Evolutionary conservation across 53 echinoderm and acorn worm genomes (phyloP).

Genomic region (Pentamera pediparva): DNA sequence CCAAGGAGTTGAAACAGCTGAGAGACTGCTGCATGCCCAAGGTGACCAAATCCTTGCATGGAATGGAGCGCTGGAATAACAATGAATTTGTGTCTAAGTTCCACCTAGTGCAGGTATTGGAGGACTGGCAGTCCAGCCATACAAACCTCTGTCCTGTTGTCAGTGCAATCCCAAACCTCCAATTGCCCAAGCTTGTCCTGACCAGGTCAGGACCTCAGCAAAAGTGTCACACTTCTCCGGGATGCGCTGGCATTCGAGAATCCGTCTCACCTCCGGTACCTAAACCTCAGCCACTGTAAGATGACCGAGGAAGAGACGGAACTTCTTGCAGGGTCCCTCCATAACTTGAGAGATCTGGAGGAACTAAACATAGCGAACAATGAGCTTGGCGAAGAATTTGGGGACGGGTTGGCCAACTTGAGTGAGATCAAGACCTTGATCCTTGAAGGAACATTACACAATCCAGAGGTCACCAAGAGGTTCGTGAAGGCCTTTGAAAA

Average conservation of each 20-base stretch:
- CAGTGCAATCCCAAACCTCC: neutral
- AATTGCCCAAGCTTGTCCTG: neutral
- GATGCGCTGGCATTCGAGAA: neutral
- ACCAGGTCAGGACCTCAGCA: neutral
- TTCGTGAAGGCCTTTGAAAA: conserved; percentile 7
- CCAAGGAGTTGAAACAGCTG: neutral
- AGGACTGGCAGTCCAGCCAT: conserved; percentile 16
- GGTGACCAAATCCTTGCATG: neutral
- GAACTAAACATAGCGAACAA: conserved; percentile 20
- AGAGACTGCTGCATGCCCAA: neutral
- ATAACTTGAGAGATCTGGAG: neutral
- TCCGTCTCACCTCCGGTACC: neutral
- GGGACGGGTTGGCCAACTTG: neutral
- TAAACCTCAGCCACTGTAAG: conserved; percentile 16
- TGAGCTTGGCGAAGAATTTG: conserved; percentile 3
- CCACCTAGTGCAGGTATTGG: conserved; percentile 8
- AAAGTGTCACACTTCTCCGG: neutral
- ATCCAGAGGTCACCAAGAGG: neutral
- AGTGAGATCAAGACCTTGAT: neutral
- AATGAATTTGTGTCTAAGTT: conserved; percentile 17
- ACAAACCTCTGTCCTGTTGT: conserved; percentile 3
- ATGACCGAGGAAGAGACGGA: neutral
- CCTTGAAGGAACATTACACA: conserved; percentile 10
- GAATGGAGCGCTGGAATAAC: conserved; percentile 14
- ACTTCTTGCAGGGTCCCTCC: neutral